Conservation (phyloP, 2,888 invertebrate genomes). For the Drosophila mimetica region DNA sequence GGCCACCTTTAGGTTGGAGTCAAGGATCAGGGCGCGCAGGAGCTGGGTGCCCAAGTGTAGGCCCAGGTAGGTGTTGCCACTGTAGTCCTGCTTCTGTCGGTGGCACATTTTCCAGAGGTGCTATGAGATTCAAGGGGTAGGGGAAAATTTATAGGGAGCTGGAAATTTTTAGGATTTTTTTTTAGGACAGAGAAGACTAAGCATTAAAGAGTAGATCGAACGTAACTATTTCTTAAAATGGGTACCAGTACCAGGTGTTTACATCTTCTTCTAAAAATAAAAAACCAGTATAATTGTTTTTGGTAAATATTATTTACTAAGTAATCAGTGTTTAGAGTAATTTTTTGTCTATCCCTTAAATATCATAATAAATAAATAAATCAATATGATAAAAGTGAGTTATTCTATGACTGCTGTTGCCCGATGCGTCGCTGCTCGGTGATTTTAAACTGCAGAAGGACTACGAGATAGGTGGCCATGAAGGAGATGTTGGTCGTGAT, state of each 20-base stretch:
- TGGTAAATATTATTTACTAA: too few relatives aligned
- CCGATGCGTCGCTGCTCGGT: slow-evolving; percentile 84
- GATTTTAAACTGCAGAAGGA: slow-evolving; percentile 89
- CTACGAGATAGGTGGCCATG: slow-evolving; percentile 90
- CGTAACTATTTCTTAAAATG: too few relatives aligned
- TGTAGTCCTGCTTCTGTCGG: slow-evolving; percentile 33
- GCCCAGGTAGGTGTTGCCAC: slow-evolving; percentile 53
- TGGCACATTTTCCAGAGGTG: slow-evolving; percentile 50
- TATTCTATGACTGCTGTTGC: slow-evolving; percentile 1
- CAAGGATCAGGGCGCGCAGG: slow-evolving; percentile 93
- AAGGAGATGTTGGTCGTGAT: slow-evolving; percentile 89
- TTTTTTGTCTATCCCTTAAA: too few relatives aligned
- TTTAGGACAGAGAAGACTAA: neutral
- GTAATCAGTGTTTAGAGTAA: too few relatives aligned
- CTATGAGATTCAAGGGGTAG: too few relatives aligned
- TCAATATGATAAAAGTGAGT: neutral
- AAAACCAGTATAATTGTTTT: too few relatives aligned
- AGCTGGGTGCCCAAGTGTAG: slow-evolving; percentile 81
- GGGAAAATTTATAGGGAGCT: neutral
- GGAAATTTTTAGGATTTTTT: neutral
- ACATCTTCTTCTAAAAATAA: too few relatives aligned
- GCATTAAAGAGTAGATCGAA: neutral
- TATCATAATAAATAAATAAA: too few relatives aligned
- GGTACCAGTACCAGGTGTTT: too few relatives aligned
- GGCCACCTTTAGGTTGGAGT: slow-evolving; percentile 88